Evolutionary conservation across 1,140 invertebrate species (phyloP).

Genomic region (Drosophila melanica): DNA sequence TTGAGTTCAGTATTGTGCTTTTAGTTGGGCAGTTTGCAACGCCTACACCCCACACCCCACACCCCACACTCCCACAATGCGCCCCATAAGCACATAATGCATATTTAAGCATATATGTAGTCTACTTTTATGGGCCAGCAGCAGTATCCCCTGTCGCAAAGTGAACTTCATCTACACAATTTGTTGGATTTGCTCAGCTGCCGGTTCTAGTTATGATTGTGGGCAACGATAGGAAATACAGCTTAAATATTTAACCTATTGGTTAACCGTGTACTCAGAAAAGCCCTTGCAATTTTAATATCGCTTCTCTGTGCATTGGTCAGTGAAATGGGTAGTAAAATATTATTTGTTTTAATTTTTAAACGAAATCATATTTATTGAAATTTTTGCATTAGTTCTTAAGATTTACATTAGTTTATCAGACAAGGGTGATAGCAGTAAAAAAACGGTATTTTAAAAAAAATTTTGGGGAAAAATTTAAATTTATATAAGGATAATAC

Average conservation of each 20-base stretch:
- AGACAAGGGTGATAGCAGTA: too few species aligned
- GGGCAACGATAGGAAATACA: neutral
- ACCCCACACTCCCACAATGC: conserved; percentile 20
- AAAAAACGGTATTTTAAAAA: too few species aligned
- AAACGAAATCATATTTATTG: neutral
- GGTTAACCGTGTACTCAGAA: conserved; percentile 1
- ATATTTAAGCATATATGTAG: conserved; percentile 82
- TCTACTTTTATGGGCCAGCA: conserved; percentile 66
- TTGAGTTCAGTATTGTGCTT: conserved; percentile 48
- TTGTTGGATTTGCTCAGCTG: conserved; percentile 42
- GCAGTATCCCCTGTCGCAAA: conserved; percentile 35
- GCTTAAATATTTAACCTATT: conserved; percentile 6
- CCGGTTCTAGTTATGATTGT: conserved; percentile 1
- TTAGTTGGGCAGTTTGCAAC: conserved; percentile 20
- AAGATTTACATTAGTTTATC: too few species aligned
- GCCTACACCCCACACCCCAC: conserved; percentile 23
- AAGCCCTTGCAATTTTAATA: neutral
- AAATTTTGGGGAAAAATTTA: too few species aligned
- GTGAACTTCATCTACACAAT: conserved; percentile 76
- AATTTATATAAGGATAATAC: too few species aligned
- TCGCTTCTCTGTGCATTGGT: neutral
- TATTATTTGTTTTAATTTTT: neutral
- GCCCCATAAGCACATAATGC: conserved; percentile 77
- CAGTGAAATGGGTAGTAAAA: neutral
- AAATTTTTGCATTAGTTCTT: too few species aligned